Conservation (phyloP, 1,140 invertebrate genomes). For the Caenorhabditis briggsae region DNA sequence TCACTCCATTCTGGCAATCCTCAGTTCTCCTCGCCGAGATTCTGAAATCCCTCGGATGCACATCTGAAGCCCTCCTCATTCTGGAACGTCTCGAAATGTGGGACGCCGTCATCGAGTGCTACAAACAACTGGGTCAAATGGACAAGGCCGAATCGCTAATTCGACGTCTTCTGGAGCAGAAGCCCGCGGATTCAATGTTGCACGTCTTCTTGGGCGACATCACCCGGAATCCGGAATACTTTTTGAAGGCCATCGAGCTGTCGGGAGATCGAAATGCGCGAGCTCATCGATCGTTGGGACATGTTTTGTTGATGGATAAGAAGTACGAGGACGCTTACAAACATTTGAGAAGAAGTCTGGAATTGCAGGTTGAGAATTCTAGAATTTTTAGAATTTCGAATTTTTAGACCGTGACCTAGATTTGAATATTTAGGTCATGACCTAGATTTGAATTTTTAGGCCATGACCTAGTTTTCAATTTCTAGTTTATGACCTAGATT, state of each 20-base stretch:
- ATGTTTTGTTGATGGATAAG: constrained; percentile 85
- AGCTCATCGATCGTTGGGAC: constrained; percentile 87
- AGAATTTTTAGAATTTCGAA: neutral
- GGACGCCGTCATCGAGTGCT: constrained; percentile 93
- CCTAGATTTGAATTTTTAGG: too few relatives aligned
- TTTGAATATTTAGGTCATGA: too few relatives aligned
- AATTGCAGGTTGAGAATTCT: constrained; percentile 83
- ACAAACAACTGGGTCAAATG: constrained; percentile 84
- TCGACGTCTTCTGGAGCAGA: constrained; percentile 85
- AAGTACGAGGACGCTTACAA: constrained; percentile 83
- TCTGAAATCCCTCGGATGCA: constrained; percentile 59
- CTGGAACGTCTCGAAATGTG: constrained; percentile 87
- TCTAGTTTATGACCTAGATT: too few relatives aligned
- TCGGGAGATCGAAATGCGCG: constrained; percentile 83
- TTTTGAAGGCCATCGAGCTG: constrained; percentile 90
- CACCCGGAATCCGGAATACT: constrained; percentile 83
- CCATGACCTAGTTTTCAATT: too few relatives aligned
- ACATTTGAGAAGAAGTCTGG: constrained; percentile 86
- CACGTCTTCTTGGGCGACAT: constrained; percentile 91
- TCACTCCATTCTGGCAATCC: constrained; percentile 57
- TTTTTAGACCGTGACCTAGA: too few relatives aligned
- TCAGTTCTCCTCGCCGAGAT: constrained; percentile 52
- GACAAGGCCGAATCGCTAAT: constrained; percentile 88
- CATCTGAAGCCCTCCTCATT: constrained; percentile 84
- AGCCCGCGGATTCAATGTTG: constrained; percentile 86